phyloP scores from a whole-genome alignment of 2,113 vertebrate genomes.

The Microcebus lehilahytsara region DNA sequence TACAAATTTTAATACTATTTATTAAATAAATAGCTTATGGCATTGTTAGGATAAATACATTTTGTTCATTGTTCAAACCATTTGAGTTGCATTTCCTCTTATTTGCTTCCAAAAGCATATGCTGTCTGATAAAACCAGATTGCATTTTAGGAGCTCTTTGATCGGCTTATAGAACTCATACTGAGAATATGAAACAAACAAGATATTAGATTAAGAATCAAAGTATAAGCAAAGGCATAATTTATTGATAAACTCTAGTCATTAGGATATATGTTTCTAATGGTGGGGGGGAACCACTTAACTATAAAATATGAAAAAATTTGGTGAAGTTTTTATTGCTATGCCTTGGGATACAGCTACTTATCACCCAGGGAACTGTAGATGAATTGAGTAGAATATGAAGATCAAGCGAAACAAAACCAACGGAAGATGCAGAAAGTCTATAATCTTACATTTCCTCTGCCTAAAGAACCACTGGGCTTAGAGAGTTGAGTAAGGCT shows the following conservation, averaged over 20 bases:
- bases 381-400: background rate
- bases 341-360: background rate
- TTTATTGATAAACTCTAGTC: background rate
- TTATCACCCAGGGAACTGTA: background rate
- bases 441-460: background rate
- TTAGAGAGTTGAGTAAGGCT: background rate
- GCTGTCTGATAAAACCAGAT: background rate
- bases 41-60: background rate
- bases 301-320: background rate
- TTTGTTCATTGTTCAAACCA: background rate
- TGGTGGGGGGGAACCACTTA: background rate
- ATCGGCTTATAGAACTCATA: background rate
- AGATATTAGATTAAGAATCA: background rate
- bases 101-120: background rate
- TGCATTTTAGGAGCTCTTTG: background rate
- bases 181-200: conserved; percentile 23
- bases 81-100: background rate
- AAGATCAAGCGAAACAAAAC: background rate
- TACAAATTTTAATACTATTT: background rate
- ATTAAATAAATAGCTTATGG: background rate
- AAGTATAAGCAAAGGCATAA: background rate
- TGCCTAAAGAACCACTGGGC: background rate
- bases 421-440: background rate
- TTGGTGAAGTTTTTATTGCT: background rate
- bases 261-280: background rate